Percentiles rank a stretch among this genome's conserved stretches.
Conservation (phyloP, 2,797 vertebrate species). For the Smutsia gigantea region DNA sequence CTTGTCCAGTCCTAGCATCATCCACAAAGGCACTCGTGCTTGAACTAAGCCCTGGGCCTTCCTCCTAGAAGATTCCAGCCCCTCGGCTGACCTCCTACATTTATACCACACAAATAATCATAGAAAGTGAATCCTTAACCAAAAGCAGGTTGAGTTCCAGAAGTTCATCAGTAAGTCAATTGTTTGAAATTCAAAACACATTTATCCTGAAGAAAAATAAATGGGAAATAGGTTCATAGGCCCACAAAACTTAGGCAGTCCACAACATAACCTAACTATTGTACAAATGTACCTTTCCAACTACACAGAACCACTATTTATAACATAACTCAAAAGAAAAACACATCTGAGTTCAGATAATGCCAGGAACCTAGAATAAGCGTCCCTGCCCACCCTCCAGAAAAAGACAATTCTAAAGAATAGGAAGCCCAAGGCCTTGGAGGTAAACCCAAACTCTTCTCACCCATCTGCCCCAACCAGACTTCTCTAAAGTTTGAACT, state of each 20-base stretch:
- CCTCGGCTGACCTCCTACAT: not conserved
- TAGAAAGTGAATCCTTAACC: not conserved
- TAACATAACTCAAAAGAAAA: conserved; percentile 8
- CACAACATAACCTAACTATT: not conserved
- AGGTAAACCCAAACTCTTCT: not conserved
- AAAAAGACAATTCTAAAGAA: not conserved
- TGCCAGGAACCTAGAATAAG: not conserved
- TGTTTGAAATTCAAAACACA: conserved; percentile 7
- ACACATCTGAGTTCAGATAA: not conserved
- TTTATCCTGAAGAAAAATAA: conserved; percentile 1
- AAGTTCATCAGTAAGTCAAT: not conserved
- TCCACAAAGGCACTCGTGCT: not conserved
- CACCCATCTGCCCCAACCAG: not conserved
- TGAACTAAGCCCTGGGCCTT: not conserved
- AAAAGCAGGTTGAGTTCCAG: not conserved
- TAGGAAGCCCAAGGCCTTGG: not conserved
- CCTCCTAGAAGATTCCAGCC: not conserved
- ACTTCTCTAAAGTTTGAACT: not conserved
- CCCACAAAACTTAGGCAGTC: not conserved
- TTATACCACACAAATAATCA: not conserved
- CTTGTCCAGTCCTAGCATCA: not conserved
- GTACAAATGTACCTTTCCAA: not conserved
- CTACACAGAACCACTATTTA: not conserved
- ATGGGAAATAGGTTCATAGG: not conserved
- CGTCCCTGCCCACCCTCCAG: not conserved